Evolutionary conservation across 2,113 vertebrate genomes (phyloP).

Genomic region (Pedetes capensis): DNA sequence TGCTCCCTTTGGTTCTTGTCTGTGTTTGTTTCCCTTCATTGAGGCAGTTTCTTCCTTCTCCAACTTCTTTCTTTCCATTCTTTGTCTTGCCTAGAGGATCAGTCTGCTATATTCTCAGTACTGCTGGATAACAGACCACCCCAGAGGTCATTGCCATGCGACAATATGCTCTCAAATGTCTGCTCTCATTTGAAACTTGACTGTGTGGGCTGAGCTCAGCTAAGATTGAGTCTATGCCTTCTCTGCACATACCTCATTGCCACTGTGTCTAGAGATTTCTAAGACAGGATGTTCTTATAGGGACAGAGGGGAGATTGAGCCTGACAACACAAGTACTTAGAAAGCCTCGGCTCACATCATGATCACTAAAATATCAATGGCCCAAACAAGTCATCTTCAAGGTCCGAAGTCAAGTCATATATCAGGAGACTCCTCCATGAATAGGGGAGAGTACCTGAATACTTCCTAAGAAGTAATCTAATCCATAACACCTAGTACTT

Average conservation of each 20-base stretch:
- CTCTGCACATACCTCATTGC: not conserved
- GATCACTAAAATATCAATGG: not conserved
- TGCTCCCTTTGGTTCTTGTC: not conserved
- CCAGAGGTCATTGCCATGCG: not conserved
- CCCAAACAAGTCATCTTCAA: not conserved
- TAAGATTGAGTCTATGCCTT: not conserved
- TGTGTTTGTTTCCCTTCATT: not conserved
- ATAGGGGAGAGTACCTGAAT: not conserved
- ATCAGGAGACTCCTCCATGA: not conserved
- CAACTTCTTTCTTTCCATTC: not conserved
- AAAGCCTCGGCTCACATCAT: not conserved
- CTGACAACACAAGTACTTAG: not conserved
- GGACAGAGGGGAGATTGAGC: not conserved
- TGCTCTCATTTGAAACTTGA: not conserved
- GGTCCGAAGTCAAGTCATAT: not conserved
- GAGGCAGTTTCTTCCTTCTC: not conserved
- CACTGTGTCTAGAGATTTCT: not conserved
- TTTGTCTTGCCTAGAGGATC: not conserved
- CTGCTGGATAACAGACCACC: not conserved
- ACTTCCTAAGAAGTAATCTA: not conserved
- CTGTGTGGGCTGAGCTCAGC: not conserved
- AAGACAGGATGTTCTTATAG: not conserved
- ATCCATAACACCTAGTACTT: not conserved
- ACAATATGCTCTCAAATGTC: not conserved
- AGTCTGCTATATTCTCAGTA: not conserved